Evolutionary conservation across 2,113 vertebrate genomes (phyloP).

Genomic region (Crypturellus undulatus): DNA sequence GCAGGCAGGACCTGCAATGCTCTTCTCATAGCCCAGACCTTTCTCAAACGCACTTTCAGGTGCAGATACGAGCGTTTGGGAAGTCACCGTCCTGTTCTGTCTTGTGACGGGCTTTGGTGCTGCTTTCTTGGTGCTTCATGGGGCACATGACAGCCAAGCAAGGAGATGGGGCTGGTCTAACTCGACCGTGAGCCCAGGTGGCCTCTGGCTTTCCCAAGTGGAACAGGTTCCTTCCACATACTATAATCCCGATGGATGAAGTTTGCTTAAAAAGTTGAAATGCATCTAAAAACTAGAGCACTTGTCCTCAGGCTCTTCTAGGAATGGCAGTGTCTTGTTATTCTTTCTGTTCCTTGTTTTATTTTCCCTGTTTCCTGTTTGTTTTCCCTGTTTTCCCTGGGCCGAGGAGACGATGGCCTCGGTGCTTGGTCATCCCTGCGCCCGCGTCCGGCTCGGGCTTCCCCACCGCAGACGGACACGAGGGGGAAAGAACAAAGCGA

Average conservation of each 20-base stretch:
- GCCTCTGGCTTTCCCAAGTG: conserved; percentile 56
- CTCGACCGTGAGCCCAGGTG: background rate
- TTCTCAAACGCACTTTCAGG: background rate
- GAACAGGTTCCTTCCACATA: conserved; percentile 34
- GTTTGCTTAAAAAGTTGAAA: conserved; percentile 32
- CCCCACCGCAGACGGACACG: rapidly evolving
- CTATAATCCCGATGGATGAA: conserved; percentile 34
- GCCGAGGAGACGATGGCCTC: background rate
- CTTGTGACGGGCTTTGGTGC: background rate
- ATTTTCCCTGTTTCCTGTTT: background rate
- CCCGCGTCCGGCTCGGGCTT: background rate
- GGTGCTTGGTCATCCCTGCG: rapidly evolving
- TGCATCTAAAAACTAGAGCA: conserved; percentile 24
- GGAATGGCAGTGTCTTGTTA: background rate
- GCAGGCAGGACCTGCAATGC: background rate
- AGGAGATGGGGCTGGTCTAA: background rate
- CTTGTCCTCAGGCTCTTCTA: conserved; percentile 39
- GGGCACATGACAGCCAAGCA: background rate
- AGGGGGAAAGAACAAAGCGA: background rate
- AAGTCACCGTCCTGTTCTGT: background rate
- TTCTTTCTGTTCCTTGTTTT: background rate
- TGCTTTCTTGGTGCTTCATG: background rate
- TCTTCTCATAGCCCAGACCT: background rate
- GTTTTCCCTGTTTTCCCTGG: background rate
- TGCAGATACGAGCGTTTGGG: background rate